A percentile compares a stretch with the other conserved stretches of the same genome.
Conservation (phyloP, 2,797 vertebrate species). For the Chaetophractus vellerosus region DNA sequence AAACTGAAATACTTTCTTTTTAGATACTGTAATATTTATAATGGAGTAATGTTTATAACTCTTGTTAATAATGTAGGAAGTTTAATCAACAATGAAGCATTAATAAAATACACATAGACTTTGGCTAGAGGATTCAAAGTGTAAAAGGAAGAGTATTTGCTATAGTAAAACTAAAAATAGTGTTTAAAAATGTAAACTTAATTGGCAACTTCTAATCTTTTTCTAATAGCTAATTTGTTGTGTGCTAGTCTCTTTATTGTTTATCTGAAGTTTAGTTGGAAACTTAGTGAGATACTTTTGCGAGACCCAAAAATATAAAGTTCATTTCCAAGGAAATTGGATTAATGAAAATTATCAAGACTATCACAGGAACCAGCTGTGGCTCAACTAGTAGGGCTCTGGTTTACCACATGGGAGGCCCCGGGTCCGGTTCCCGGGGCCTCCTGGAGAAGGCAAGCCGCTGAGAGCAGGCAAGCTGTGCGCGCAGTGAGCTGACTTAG, state of each 20-base stretch:
- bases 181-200: constrained; percentile 67
- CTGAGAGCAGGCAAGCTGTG: too few species aligned
- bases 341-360: constrained; percentile 70
- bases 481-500: too few species aligned
- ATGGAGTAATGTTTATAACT: constrained; percentile 14
- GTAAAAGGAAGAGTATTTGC: constrained; percentile 71
- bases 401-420: too few species aligned
- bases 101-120: background rate
- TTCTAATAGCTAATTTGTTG: constrained; percentile 32
- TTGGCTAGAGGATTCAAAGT: constrained; percentile 58
- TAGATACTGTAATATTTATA: constrained; percentile 42
- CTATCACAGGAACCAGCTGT: too few species aligned
- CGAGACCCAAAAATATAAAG: constrained; percentile 50
- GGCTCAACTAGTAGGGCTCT: too few species aligned
- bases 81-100: constrained; percentile 9
- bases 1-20: constrained; percentile 27
- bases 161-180: constrained; percentile 59
- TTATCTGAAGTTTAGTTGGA: constrained; percentile 55
- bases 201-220: constrained; percentile 60
- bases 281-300: constrained; percentile 44
- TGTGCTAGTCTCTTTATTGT: background rate
- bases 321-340: constrained; percentile 57
- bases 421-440: too few species aligned
- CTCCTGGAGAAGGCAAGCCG: too few species aligned
- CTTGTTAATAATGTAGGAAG: constrained; percentile 48